Conservation (phyloP, 2,797 vertebrate genomes). For the Labeo calbasu region DNA sequence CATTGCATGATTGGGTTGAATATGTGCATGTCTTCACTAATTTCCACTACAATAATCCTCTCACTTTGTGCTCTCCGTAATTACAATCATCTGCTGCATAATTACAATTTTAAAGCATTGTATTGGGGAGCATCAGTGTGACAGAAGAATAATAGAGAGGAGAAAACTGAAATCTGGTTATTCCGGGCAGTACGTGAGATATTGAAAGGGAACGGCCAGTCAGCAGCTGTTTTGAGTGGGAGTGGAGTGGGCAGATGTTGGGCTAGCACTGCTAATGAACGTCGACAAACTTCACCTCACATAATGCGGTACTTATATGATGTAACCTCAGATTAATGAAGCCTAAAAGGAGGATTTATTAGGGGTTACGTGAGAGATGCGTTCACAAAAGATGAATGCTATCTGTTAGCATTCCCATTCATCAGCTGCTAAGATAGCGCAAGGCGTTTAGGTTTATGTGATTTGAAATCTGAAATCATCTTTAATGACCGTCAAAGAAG, state of each 20-base stretch:
- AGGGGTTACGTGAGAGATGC: neutral
- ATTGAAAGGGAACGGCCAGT: slow-evolving; percentile 16
- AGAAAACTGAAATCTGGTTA: slow-evolving; percentile 32
- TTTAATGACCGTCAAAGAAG: neutral
- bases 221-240: slow-evolving; percentile 34
- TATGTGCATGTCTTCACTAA: slow-evolving; percentile 52
- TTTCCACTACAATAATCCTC: slow-evolving; percentile 62
- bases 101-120: slow-evolving; percentile 66
- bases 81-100: slow-evolving; percentile 64
- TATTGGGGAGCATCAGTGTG: slow-evolving; percentile 51
- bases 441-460: neutral
- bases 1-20: slow-evolving; percentile 52
- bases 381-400: neutral
- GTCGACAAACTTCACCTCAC: slow-evolving; percentile 13
- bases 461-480: neutral
- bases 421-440: neutral
- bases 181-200: slow-evolving; percentile 27
- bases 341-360: neutral
- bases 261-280: slow-evolving; percentile 4
- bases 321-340: neutral
- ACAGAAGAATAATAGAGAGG: slow-evolving; percentile 54
- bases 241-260: slow-evolving; percentile 38
- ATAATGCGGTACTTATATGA: neutral
- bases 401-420: neutral
- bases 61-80: slow-evolving; percentile 61